Evolutionary conservation across 1,140 invertebrate species (phyloP).

Genomic region (Tribolium castaneum): DNA sequence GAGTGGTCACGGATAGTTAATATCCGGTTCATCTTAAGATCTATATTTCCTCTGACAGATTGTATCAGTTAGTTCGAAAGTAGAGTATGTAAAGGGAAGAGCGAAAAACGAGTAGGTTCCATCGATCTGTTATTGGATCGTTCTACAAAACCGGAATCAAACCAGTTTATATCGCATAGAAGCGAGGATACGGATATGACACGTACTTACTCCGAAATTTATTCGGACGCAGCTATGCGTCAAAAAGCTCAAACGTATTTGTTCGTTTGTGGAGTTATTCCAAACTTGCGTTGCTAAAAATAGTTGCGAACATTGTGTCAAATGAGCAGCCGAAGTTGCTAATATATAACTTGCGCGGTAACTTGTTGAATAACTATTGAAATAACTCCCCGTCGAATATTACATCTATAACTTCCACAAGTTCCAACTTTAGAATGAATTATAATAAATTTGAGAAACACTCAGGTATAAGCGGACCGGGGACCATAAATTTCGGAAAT

Average conservation of each 20-base stretch:
- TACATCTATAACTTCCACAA: constrained; percentile 2
- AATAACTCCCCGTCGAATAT: constrained; percentile 14
- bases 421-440: not conserved
- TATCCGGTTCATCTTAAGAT: constrained; percentile 29
- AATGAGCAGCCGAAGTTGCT: not conserved
- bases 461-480: constrained; percentile 7
- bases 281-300: not conserved
- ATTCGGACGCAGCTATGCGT: not conserved
- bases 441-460: constrained; percentile 28
- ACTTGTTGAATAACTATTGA: constrained; percentile 22
- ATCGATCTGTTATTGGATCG: constrained; percentile 32
- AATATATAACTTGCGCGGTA: not conserved
- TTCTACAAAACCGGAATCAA: constrained; percentile 10
- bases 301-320: not conserved
- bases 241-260: not conserved
- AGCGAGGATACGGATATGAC: not conserved
- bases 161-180: not conserved
- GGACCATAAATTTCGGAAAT: not conserved
- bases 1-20: constrained; percentile 34
- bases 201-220: not conserved
- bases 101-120: constrained; percentile 1
- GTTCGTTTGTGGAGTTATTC: not conserved
- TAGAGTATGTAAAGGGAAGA: constrained; percentile 26
- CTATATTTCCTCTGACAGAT: constrained; percentile 30
- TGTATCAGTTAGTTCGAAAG: constrained; percentile 1